Evolutionary conservation across 2,113 vertebrate genomes (phyloP).

Genomic region (Nothobranchius kuhntae): DNA sequence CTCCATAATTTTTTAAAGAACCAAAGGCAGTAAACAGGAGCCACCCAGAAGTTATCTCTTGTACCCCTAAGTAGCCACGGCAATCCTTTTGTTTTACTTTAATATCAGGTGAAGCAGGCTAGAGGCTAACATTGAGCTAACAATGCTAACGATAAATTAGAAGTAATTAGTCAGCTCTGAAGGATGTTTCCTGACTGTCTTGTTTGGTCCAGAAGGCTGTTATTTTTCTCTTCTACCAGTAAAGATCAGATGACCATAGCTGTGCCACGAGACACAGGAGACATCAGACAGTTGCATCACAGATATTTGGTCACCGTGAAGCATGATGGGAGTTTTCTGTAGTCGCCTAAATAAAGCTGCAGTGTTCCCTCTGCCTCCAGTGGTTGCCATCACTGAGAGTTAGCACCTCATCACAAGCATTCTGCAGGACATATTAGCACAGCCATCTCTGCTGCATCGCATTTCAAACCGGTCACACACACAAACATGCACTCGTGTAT

Average conservation of each 20-base stretch:
- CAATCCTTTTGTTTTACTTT: no score
- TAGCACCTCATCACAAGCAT: constrained; percentile 80
- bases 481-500: constrained; percentile 21
- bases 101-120: no score
- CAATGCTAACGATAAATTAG: no score
- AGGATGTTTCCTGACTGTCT: neutral
- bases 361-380: constrained; percentile 46
- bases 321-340: constrained; percentile 51
- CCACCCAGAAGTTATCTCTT: no score
- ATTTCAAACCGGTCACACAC: constrained; percentile 55
- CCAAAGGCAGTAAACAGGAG: no score
- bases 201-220: constrained; percentile 10
- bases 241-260: constrained; percentile 9
- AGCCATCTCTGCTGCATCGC: constrained; percentile 51
- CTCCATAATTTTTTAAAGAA: no score
- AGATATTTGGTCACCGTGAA: constrained; percentile 58
- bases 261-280: constrained; percentile 30
- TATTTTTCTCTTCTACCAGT: neutral
- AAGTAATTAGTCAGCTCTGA: no score
- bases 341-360: constrained; percentile 53
- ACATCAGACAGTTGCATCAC: constrained; percentile 58
- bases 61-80: no score
- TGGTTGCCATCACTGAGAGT: constrained; percentile 73
- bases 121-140: no score
- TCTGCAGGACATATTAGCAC: constrained; percentile 78